Percentiles rank a stretch among this genome's conserved stretches.
phyloP scores from a whole-genome alignment of 2,888 invertebrate genomes.

The Psylliodes chrysocephalus region DNA sequence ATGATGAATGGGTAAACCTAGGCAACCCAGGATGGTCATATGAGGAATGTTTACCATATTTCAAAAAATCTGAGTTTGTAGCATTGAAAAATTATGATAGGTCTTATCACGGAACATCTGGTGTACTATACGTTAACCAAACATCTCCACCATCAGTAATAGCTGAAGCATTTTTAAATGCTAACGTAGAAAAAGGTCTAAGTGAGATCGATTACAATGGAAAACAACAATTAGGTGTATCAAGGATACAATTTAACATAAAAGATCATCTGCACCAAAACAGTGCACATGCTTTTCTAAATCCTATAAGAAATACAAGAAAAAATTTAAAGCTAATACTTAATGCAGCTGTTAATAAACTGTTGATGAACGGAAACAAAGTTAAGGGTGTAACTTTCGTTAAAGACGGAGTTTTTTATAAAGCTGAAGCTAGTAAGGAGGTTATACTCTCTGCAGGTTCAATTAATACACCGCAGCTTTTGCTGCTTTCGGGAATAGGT shows the following conservation, averaged over 20 bases:
- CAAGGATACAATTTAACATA: slow-evolving; percentile 29
- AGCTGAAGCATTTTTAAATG: slow-evolving; percentile 48
- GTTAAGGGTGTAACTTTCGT: slow-evolving; percentile 29
- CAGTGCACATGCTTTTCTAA: slow-evolving; percentile 28
- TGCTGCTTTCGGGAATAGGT: slow-evolving; percentile 87
- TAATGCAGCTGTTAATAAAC: slow-evolving; percentile 58
- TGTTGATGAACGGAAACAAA: neutral
- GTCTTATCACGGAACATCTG: slow-evolving; percentile 59
- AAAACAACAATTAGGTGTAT: slow-evolving; percentile 16
- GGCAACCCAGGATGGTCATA: slow-evolving; percentile 80
- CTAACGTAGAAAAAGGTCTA: slow-evolving; percentile 64
- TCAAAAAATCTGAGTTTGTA: slow-evolving; percentile 75
- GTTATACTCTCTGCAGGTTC: slow-evolving; percentile 83
- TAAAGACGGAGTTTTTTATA: slow-evolving; percentile 51
- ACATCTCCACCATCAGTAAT: slow-evolving; percentile 22
- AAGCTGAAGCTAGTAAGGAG: slow-evolving; percentile 74
- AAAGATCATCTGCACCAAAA: slow-evolving; percentile 29
- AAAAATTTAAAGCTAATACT: slow-evolving; percentile 65
- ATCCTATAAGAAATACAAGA: slow-evolving; percentile 11
- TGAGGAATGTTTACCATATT: slow-evolving; percentile 75
- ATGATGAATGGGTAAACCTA: slow-evolving; percentile 75
- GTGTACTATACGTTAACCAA: slow-evolving; percentile 64
- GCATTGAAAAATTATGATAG: slow-evolving; percentile 4
- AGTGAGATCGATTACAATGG: slow-evolving; percentile 31
- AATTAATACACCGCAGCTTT: slow-evolving; percentile 85